Evolutionary conservation across 2,888 invertebrate genomes (phyloP), one percentile per base, ranked within the genome.

Genomic region (Acanthosoma haemorrhoidale): DNA sequence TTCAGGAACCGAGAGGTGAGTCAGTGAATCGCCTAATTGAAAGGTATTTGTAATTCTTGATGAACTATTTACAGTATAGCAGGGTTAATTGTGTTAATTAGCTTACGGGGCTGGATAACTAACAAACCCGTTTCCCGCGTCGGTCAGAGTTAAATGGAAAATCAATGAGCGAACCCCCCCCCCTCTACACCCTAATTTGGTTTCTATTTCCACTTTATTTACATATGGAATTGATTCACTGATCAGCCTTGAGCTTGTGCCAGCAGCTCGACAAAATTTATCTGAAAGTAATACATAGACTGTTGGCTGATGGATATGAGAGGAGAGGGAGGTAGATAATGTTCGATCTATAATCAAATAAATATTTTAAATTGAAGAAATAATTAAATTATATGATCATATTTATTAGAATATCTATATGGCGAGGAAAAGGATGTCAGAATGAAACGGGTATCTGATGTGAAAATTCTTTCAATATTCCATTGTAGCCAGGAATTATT

Each of bases 91-190:
- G 1, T 41, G 64, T 16, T 41, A 41, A 64, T 64, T 64, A 64
- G 31, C 39, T 4, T 6, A 4, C 15, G 13, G 5, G 64, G 25
- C 18, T 4, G 15, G 64, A 34, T 64, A 64, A 64, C 64, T 64
- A 64, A 41, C 64, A 38, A 51, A 51, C 41, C 25, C 41, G 39
- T 39, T 39, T 38, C 29, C 39, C 13, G 9, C 64, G 29, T 29
- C 64, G 36, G 36, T 36, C 38, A 32, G 34, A n/a, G 25, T 38
- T 64, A 64, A 64, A 41, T 64, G 64, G 64, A 25, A 41, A 64
- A 64, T 64, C 64, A 64, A 70, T 70, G 70, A 70, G 21, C 57
- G 57, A 34, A 70, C 68, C 70, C 57, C 68, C 59, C 68, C 72
- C 43, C 71, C 60, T 15, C 70, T 68, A 13, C 18, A 21, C 61